These are phyloP conservation scores for Dendrocopos noguchii DNA, from an alignment of 2,113 vertebrate genomes.

Conservation along the genomic window DNA sequence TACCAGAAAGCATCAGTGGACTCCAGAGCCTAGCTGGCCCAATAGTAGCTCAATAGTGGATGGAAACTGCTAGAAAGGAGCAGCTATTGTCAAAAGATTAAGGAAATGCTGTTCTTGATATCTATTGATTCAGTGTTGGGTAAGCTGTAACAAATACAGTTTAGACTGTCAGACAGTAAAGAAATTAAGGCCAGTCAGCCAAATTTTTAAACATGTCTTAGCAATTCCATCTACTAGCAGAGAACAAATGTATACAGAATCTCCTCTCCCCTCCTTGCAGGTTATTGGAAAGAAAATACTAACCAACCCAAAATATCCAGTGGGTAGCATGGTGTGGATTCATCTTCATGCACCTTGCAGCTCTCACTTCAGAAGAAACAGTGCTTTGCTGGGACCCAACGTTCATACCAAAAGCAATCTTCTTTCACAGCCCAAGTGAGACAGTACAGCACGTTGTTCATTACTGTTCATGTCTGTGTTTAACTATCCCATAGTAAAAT, in stretches of 20 bases:
- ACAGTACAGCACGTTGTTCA: not conserved
- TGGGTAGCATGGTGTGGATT: not conserved
- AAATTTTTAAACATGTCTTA: not conserved
- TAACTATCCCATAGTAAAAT: not conserved
- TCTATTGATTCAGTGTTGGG: not conserved
- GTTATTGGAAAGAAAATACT: not conserved
- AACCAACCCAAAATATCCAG: not conserved
- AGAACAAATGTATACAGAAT: not conserved
- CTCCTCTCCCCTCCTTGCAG: not conserved
- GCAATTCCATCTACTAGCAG: not conserved
- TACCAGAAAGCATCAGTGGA: not conserved
- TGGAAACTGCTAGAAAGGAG: not conserved
- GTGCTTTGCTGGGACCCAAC: not conserved
- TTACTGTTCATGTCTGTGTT: not conserved
- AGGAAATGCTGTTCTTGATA: not conserved
- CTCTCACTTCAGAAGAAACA: not conserved
- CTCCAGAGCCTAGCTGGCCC: not conserved
- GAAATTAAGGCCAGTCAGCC: not conserved
- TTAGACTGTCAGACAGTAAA: not conserved
- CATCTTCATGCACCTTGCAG: not conserved
- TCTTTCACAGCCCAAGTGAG: not conserved
- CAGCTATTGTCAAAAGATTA: not conserved
- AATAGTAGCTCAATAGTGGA: not conserved
- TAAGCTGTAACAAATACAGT: not conserved
- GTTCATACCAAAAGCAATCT: not conserved